Base-by-base conservation (phyloP, 2,797 vertebrate species). In the Leptodactylus fallax region DNA sequence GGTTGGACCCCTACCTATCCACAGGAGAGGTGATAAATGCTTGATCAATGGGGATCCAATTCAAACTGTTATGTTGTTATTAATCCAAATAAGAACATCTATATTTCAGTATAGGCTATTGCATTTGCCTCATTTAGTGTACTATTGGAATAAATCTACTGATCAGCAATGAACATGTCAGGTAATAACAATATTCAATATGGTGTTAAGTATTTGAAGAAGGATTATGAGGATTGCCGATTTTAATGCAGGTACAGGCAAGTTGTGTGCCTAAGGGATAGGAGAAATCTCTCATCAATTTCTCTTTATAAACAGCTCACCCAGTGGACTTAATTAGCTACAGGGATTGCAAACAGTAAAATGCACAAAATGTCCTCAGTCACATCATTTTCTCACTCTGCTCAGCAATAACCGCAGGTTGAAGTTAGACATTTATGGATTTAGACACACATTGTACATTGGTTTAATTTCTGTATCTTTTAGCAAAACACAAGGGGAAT, bases 311-410 rank as follows among this genome's bases (percentile, higher is more conserved):
- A 94, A 90, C 89, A 93, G 49, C 82, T 84, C 92, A 49, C 90
- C 94, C 93, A 80, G 81, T 91, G 93, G 92, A 93, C 91, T 90
- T 93, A 92, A 95, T 95, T 95, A 95, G 71, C 85, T 85, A 1
- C 36, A 91, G 88, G 76, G 90, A 87, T 14, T 92, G 85, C 81
- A 91, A 86, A 90, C 89, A 90, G 87, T 77, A 77, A 85, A 87
- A 82, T 91, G 85, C 56, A 90, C 89, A 92, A 90, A 87, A 21
- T 87, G n/a, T 77, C 92, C 79, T 49, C 65, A 63, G 79, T 80
- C 56, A 51, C 49, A 74, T 49, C 9, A 47, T 51, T n/a, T 76
- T 51, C 72, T 76, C 47, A 77, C 49, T 23, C 19, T 23, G 1
- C n/a, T 1, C 72, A 49, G 71, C 71, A 47, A 72, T 19, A 72